Conservation (phyloP, 2,888 invertebrate species). For the Allolobophora icterica region DNA sequence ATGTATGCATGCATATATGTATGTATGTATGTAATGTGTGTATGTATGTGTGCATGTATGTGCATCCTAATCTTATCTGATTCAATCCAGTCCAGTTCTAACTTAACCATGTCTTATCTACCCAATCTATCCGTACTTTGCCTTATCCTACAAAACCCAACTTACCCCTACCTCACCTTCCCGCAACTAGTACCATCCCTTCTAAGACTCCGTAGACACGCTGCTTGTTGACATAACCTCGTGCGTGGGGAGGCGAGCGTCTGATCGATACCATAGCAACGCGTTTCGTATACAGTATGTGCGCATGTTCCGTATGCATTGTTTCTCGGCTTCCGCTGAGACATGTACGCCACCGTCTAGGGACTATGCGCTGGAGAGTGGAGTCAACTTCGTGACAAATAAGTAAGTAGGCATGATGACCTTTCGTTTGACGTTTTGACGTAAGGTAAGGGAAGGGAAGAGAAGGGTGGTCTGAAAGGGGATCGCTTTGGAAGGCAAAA, state of each 20-base stretch:
- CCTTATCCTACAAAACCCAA: too few relatives aligned
- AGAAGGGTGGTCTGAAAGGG: too few relatives aligned
- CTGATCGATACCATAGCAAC: neutral
- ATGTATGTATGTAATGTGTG: neutral
- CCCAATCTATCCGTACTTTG: too few relatives aligned
- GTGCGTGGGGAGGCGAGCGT: neutral
- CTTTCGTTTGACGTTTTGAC: neutral
- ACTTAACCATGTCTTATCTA: too few relatives aligned
- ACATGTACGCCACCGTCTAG: neutral
- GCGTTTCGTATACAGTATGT: neutral
- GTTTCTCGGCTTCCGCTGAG: neutral
- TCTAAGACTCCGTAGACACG: neutral
- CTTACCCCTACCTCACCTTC: neutral
- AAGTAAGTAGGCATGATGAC: neutral
- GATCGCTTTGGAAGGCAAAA: too few relatives aligned
- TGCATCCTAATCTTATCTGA: too few relatives aligned
- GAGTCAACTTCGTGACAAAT: neutral
- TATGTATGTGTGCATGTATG: neutral
- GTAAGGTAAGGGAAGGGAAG: neutral
- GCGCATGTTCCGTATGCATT: neutral
- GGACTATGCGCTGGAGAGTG: neutral
- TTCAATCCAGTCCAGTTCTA: too few relatives aligned
- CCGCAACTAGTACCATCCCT: neutral
- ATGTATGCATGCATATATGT: neutral
- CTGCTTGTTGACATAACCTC: neutral